Evolutionary conservation across 2,888 invertebrate species (phyloP).

Genomic region (Brachyopa scutellaris): DNA sequence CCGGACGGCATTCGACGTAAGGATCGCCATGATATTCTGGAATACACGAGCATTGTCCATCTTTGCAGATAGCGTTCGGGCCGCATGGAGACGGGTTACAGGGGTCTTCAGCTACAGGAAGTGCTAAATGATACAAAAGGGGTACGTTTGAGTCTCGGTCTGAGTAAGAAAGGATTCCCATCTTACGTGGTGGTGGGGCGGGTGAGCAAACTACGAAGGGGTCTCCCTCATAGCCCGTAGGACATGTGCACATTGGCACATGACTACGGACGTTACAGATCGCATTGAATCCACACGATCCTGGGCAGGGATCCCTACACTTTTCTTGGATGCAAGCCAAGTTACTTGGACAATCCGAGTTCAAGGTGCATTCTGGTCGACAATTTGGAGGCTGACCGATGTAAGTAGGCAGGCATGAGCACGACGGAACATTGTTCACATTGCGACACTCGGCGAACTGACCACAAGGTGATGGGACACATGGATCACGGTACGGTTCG

Average conservation of each 20-base stretch:
- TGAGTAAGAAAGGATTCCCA: not conserved
- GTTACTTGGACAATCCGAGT: constrained; percentile 86
- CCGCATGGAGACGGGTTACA: constrained; percentile 88
- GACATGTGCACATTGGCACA: constrained; percentile 87
- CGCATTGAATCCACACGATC: constrained; percentile 88
- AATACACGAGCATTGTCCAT: constrained; percentile 87
- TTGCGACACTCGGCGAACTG: constrained; percentile 87
- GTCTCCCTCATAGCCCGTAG: constrained; percentile 86
- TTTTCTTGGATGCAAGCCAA: constrained; percentile 87
- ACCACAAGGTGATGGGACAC: constrained; percentile 87
- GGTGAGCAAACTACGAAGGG: constrained; percentile 86
- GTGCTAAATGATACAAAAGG: constrained; percentile 72
- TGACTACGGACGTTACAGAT: constrained; percentile 88
- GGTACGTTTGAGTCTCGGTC: not conserved
- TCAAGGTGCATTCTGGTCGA: constrained; percentile 87
- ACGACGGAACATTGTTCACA: constrained; percentile 84
- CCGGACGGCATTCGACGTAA: constrained; percentile 87
- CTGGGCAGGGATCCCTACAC: constrained; percentile 88
- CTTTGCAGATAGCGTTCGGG: constrained; percentile 85
- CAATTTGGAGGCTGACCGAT: constrained; percentile 88
- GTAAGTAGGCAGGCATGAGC: constrained; percentile 85
- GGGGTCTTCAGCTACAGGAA: constrained; percentile 82
- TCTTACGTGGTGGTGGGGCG: constrained; percentile 76
- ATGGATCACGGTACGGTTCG: constrained; percentile 83
- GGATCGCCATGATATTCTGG: constrained; percentile 87